Evolutionary conservation across 2,113 vertebrate species (phyloP).

Genomic region (Mastomys natalensis): DNA sequence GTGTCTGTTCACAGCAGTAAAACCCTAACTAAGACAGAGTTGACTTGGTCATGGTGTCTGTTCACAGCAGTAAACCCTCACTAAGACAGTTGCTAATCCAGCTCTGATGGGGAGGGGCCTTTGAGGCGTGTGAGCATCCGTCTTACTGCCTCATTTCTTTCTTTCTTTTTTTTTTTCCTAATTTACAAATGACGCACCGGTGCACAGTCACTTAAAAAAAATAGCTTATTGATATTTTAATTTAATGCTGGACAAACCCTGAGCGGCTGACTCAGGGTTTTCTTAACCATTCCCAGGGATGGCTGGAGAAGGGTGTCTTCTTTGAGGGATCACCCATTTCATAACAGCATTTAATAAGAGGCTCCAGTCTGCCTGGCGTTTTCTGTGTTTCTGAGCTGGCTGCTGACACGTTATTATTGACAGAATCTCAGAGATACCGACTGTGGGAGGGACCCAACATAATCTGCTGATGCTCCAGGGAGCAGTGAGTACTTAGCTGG

Average conservation of each 20-base stretch:
- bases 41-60: no score
- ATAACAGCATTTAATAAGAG: conserved; percentile 27
- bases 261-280: conserved; percentile 58
- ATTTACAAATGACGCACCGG: conserved; percentile 41
- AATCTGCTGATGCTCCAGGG: background rate
- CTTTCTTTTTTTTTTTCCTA: no score
- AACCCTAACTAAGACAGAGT: no score
- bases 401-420: background rate
- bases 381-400: background rate
- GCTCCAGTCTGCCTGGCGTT: background rate
- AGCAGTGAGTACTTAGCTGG: rapidly evolving
- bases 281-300: background rate
- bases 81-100: rapidly evolving
- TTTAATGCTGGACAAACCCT: conserved; percentile 57
- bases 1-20: no score
- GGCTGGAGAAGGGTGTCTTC: background rate
- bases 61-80: no score
- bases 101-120: rapidly evolving
- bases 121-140: rapidly evolving
- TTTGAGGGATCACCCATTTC: conserved; percentile 1
- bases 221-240: conserved; percentile 61
- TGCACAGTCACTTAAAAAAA: conserved; percentile 13
- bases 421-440: background rate
- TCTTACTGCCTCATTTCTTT: background rate
- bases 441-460: background rate